These are phyloP conservation scores for Thymelicus sylvestris DNA, from an alignment of 2,888 invertebrate genomes.

Conservation along the genomic window DNA sequence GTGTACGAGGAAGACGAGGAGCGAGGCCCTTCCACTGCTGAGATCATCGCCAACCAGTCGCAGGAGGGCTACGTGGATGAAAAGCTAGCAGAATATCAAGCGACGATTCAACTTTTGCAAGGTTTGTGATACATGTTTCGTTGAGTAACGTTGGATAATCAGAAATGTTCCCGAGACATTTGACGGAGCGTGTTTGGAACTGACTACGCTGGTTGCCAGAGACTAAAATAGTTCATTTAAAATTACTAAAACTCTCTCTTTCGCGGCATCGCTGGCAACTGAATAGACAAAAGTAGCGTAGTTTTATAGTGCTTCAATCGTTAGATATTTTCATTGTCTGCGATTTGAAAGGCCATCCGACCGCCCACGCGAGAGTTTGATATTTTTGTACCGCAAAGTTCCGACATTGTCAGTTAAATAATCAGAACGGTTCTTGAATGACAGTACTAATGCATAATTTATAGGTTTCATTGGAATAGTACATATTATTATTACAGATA, in stretches of 20 bases:
- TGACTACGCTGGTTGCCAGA: conserved; percentile 22
- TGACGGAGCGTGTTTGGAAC: conserved; percentile 14
- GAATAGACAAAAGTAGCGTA: conserved; percentile 15
- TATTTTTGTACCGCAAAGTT: neutral
- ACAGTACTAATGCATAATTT: no score
- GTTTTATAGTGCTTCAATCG: conserved; percentile 15
- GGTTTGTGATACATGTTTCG: conserved; percentile 82
- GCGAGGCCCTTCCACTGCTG: conserved; percentile 93
- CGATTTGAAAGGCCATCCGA: conserved; percentile 6
- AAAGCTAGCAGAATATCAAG: conserved; percentile 96
- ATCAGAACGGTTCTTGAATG: neutral
- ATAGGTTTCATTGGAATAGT: no score
- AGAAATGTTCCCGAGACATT: conserved; percentile 5
- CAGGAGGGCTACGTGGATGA: conserved; percentile 98
- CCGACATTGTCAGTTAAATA: neutral
- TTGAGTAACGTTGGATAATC: conserved; percentile 19
- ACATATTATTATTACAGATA: no score
- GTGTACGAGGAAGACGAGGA: conserved; percentile 89
- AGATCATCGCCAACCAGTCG: conserved; percentile 96
- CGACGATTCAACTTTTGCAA: conserved; percentile 95
- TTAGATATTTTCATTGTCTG: conserved; percentile 16
- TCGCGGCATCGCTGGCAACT: conserved; percentile 6
- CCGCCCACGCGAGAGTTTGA: conserved; percentile 2
- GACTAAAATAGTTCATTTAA: conserved; percentile 26
- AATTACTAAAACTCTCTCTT: conserved; percentile 24